A percentile compares a stretch with the other conserved stretches of the same genome.
These are phyloP conservation scores for Cheilosia scutellata DNA, from an alignment of 2,888 invertebrate species.

Conservation along the genomic window DNA sequence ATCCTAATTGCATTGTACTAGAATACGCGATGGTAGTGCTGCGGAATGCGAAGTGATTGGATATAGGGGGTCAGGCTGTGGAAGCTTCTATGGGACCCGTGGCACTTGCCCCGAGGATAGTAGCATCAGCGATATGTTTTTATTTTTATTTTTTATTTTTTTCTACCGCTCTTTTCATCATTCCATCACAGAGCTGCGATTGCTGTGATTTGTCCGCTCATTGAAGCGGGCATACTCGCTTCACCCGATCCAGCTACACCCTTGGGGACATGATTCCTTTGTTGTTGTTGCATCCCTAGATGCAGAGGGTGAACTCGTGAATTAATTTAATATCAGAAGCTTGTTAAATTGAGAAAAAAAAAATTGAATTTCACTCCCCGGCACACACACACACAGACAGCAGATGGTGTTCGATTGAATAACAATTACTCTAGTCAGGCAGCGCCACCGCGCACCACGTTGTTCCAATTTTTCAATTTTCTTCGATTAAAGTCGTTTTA, in stretches of 20 bases:
- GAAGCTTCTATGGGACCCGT: conserved; percentile 22
- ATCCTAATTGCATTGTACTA: conserved; percentile 70
- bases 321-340: conserved; percentile 68
- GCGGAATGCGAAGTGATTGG: conserved; percentile 59
- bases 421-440: conserved; percentile 58
- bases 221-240: conserved; percentile 15
- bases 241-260: conserved; percentile 3
- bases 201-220: conserved; percentile 69
- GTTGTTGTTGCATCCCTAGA: conserved; percentile 1
- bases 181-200: conserved; percentile 47
- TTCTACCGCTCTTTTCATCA: conserved; percentile 43
- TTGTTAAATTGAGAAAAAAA: conserved; percentile 61
- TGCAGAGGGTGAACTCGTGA: conserved; percentile 33
- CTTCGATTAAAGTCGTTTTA: conserved; percentile 64
- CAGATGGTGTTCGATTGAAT: conserved; percentile 73
- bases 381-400: conserved; percentile 54
- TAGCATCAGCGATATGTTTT: conserved; percentile 19
- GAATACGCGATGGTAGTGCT: conserved; percentile 50
- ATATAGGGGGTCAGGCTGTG: conserved; percentile 12
- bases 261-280: conserved; percentile 33
- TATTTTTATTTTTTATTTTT: too few species aligned
- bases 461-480: conserved; percentile 54
- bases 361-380: conserved; percentile 47
- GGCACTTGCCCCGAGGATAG: conserved; percentile 28
- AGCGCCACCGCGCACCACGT: not conserved